These are phyloP conservation scores for Rambutsinella grinnellia DNA, from an alignment of 2,888 invertebrate genomes.

Conservation along the genomic window DNA sequence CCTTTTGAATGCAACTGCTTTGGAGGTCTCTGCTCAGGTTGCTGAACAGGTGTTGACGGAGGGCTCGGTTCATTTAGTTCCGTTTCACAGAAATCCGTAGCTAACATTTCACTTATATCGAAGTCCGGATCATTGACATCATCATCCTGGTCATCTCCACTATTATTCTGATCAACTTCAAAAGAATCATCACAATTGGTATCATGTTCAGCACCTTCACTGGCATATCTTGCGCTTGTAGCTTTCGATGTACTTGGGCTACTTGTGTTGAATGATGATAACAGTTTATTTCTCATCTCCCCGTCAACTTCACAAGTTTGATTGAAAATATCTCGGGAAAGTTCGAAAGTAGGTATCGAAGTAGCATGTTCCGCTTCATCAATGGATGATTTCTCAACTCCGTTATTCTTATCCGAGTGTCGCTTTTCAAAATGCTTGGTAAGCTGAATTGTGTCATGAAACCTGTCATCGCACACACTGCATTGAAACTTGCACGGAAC, in stretches of 20 bases:
- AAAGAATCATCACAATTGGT: not conserved
- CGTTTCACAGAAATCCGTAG: conserved; percentile 20
- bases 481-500: conserved; percentile 39
- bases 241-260: conserved; percentile 13
- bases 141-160: not conserved
- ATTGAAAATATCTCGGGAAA: conserved; percentile 15
- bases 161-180: not conserved
- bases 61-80: conserved; percentile 10
- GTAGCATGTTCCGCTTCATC: conserved; percentile 1
- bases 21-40: not conserved
- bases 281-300: no score
- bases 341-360: conserved; percentile 35
- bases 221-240: not conserved
- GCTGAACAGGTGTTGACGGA: not conserved
- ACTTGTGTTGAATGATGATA: no score
- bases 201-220: not conserved
- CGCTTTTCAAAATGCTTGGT: conserved; percentile 9
- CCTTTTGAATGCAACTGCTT: not conserved
- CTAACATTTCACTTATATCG: conserved; percentile 5
- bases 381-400: not conserved
- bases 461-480: conserved; percentile 19
- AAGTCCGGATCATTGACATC: not conserved
- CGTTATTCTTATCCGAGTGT: conserved; percentile 1
- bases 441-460: conserved; percentile 22
- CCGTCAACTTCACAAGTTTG: no score